Percentiles rank a stretch among this genome's conserved stretches.
phyloP scores from a whole-genome alignment of 2,113 vertebrate species.

The Callithrix jacchus region DNA sequence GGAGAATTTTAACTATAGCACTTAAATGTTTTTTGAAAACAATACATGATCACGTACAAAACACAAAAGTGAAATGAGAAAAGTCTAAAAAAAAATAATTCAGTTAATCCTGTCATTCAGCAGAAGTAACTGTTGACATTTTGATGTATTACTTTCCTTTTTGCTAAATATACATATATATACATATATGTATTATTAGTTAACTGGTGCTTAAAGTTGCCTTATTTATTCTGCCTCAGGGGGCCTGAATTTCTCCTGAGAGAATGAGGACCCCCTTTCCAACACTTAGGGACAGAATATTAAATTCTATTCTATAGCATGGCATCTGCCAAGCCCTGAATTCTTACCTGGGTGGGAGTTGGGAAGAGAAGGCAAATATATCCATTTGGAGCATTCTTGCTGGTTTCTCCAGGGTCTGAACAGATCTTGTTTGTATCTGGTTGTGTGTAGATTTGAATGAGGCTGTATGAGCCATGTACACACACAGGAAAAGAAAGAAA shows the following conservation, averaged over 20 bases:
- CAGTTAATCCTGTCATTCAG: background rate
- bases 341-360: background rate
- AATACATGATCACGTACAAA: background rate
- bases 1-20: background rate
- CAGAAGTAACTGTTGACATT: background rate
- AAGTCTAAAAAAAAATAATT: slow-evolving; percentile 4
- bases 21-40: background rate
- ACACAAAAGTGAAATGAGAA: background rate
- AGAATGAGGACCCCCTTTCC: background rate
- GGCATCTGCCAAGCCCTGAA: background rate
- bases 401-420: background rate
- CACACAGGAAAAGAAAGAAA: background rate
- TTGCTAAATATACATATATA: background rate
- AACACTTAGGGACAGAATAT: background rate
- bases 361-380: background rate
- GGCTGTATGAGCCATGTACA: too few relatives aligned
- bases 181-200: background rate
- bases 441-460: background rate
- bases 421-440: background rate
- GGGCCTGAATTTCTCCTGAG: background rate
- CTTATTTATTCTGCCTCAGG: background rate
- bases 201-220: slow-evolving; percentile 13
- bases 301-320: background rate
- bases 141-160: background rate
- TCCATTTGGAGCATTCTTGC: background rate